Percentiles rank a stretch among this genome's conserved stretches.
Evolutionary conservation across 2,113 vertebrate genomes (phyloP).

Genomic region (Lepus timidus): DNA sequence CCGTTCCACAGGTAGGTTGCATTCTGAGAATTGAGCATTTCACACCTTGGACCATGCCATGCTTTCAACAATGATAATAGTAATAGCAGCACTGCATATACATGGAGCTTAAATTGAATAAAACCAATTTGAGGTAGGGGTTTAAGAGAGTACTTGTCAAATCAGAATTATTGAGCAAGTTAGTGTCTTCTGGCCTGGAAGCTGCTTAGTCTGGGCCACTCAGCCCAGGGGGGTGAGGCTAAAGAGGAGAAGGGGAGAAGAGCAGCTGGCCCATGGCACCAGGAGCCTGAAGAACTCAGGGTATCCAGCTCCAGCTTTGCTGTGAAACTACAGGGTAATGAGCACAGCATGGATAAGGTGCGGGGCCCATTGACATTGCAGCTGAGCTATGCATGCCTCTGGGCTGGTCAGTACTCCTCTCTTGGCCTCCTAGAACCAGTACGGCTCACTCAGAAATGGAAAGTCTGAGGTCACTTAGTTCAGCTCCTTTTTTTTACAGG

Average conservation of each 20-base stretch:
- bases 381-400: not conserved
- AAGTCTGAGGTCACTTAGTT: not conserved
- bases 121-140: not conserved
- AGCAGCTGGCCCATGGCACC: not conserved
- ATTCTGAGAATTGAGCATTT: not conserved
- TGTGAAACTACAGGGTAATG: not conserved
- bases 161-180: not conserved
- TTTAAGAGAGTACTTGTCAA: slow-evolving; percentile 56
- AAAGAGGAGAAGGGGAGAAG: not conserved
- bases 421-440: not conserved
- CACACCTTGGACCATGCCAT: not conserved
- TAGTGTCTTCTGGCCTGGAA: not conserved
- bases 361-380: not conserved
- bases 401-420: not conserved
- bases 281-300: not conserved
- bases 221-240: not conserved
- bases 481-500: not conserved
- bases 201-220: not conserved
- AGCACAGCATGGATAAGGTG: not conserved
- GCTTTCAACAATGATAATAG: not conserved
- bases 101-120: not conserved
- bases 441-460: not conserved
- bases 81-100: not conserved
- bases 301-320: not conserved
- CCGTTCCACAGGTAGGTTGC: rapidly evolving